These are phyloP conservation scores for Oxystoma pomonae DNA, from an alignment of 2,888 invertebrate species.

Conservation along the genomic window DNA sequence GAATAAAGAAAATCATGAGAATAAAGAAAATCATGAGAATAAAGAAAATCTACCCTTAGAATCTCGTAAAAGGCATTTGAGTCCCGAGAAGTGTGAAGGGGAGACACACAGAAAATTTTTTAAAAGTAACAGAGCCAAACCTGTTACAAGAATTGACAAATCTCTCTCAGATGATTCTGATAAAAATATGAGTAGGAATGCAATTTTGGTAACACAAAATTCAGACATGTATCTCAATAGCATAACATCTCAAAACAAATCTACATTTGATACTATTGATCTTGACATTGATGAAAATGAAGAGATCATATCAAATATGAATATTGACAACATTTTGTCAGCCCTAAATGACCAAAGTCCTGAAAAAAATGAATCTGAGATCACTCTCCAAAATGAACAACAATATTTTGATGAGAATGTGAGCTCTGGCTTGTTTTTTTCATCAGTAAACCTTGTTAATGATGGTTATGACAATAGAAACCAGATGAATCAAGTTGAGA, in stretches of 20 bases:
- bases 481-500: neutral
- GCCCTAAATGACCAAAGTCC: slow-evolving; percentile 31
- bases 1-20: slow-evolving; percentile 24
- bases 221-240: slow-evolving; percentile 17
- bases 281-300: slow-evolving; percentile 35
- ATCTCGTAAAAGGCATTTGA: slow-evolving; percentile 17
- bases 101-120: slow-evolving; percentile 46
- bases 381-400: neutral
- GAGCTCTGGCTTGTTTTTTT: neutral
- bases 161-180: neutral
- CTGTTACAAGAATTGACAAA: slow-evolving; percentile 32
- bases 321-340: slow-evolving; percentile 39
- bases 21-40: slow-evolving; percentile 15
- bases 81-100: slow-evolving; percentile 19
- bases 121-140: slow-evolving; percentile 41
- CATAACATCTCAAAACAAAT: slow-evolving; percentile 8
- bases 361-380: neutral
- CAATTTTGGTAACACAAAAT: slow-evolving; percentile 26
- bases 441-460: neutral
- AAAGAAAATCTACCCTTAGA: slow-evolving; percentile 17
- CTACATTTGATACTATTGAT: slow-evolving; percentile 43
- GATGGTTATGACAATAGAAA: neutral
- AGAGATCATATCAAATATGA: slow-evolving; percentile 23
- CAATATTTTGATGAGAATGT: neutral
- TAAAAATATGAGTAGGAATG: neutral